Evolutionary conservation across 1,140 invertebrate genomes (phyloP), one percentile per base, ranked within the genome.

Genomic region (Cyclargus thomasi): DNA sequence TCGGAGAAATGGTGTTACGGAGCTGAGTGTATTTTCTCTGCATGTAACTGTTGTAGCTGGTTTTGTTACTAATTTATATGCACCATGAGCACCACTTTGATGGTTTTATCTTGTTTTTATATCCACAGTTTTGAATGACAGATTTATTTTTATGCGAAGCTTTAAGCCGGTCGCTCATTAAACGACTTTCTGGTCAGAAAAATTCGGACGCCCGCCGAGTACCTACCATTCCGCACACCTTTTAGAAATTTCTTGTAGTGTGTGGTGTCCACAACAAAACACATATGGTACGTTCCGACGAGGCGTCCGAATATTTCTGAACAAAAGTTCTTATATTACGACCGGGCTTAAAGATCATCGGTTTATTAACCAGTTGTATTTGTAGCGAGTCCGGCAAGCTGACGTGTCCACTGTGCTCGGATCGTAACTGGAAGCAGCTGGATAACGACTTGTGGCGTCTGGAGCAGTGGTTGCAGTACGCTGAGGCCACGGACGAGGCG

Each of bases 391-490:
- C 93, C 70, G 95, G 95, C 59, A 92, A 94, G 67, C 79, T 96
- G 68, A 95, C 95, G 53, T 96, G 96, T 82, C 95, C 95, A 7
- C 90, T 96, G 64, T 97, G 96, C 80, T 96, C 95, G 57, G 94
- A 94, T 78, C 93, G 95, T 68, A 97, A 97, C 85, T 97, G 96
- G 96, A 93, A 95, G 69, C 97, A 98, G 86, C 92, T 98, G 77
- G 94, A 96, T 74, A 95, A 96, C 80, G 96, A 98, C 86, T 90
- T 98, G 6, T 97, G 97, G 95, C 92, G 96, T 67, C 90, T 98
- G 73, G 95, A 98, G 79, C 95, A 96, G 81, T 98, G 97, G 97
- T 90, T 98, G 47, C 94, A 96, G 79, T 95, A 96, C 74, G 96
- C 97, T 0, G 96, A 98, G 86, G 95, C 94, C 59, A 95, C 94